Base-by-base conservation (phyloP, 2,797 vertebrate genomes). In the Sebastes minor region DNA sequence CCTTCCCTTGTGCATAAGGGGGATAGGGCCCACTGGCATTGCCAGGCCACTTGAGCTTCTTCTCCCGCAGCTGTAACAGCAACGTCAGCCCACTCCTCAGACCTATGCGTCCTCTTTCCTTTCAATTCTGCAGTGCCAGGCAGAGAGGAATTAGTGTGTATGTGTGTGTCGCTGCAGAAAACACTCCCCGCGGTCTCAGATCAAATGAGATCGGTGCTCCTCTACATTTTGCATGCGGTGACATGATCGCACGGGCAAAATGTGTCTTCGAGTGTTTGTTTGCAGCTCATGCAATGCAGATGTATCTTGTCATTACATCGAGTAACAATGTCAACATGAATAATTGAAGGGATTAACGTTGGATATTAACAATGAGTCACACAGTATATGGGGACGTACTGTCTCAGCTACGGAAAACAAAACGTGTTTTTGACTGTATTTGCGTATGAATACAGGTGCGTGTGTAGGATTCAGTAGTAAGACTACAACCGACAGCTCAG, bases 301-400 rank as follows among this genome's bases (percentile, higher is more conserved):
- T 73, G 56, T 78, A 61, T 33, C 68, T 69, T 74, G 72, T 84
- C 25, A 8, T 80, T 56, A 55, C 62, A 71, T 72, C 1, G 4
- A 69, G 68, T 16, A 55, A 70, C 72, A 71, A 18, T 74, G 80
- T 85, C 68, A 71, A 65, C 61, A 35, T 86, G 71, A 88, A 83
- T 83, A 81, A 81, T 59, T 77, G 80, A 86, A 73, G 61, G 62
- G 71, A 80, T 86, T 79, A 80, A 25, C 25, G 3, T 12, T 18
- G 23, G 69, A 77, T 82, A 75, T 84, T 53, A 76, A 77, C 82
- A 78, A 18, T 68, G 68, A 84, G 62, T 81, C 65, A 71, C n/a
- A 42, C 69, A 62, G 27, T 16, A n/a, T 52, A 56, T 38, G 56
- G 35, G 25, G 38, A 71, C 14, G 11, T 35, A 25, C 20, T 12